Percentiles rank a stretch among this genome's conserved stretches.
phyloP scores from a whole-genome alignment of 2,113 vertebrate genomes.

The Narcine bancroftii region DNA sequence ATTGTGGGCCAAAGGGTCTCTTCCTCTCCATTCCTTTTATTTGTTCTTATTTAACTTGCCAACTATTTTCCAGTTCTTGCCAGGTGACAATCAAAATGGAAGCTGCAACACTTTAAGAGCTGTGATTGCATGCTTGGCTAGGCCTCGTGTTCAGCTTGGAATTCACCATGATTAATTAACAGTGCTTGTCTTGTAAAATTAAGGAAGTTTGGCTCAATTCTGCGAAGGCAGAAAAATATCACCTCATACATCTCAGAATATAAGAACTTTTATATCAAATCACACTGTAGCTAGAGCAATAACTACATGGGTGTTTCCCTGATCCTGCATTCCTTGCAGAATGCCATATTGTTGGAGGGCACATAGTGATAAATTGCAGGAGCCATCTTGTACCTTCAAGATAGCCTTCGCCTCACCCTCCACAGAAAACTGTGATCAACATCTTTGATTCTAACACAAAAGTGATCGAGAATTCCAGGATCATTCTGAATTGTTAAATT shows the following conservation, averaged over 20 bases:
- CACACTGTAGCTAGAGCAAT: not conserved
- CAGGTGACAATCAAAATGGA: not conserved
- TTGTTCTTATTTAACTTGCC: not conserved
- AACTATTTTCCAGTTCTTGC: not conserved
- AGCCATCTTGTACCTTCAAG: not conserved
- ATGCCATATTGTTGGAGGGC: not conserved
- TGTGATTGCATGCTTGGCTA: not conserved
- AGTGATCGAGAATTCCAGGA: not conserved
- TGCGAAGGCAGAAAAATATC: not conserved
- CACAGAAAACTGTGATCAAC: not conserved
- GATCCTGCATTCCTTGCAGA: not conserved
- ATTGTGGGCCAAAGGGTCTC: too few relatives aligned
- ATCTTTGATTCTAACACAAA: not conserved
- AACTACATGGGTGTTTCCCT: not conserved
- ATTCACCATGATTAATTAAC: not conserved
- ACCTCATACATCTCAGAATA: not conserved
- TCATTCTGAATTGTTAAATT: not conserved
- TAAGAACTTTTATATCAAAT: not conserved
- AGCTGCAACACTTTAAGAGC: not conserved
- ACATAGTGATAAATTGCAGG: not conserved
- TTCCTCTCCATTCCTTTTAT: too few relatives aligned
- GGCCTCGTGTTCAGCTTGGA: not conserved
- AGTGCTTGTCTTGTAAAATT: not conserved
- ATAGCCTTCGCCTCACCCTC: not conserved
- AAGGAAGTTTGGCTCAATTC: not conserved